phyloP scores from a whole-genome alignment of 2,888 invertebrate species.

The Leucozona laternaria region DNA sequence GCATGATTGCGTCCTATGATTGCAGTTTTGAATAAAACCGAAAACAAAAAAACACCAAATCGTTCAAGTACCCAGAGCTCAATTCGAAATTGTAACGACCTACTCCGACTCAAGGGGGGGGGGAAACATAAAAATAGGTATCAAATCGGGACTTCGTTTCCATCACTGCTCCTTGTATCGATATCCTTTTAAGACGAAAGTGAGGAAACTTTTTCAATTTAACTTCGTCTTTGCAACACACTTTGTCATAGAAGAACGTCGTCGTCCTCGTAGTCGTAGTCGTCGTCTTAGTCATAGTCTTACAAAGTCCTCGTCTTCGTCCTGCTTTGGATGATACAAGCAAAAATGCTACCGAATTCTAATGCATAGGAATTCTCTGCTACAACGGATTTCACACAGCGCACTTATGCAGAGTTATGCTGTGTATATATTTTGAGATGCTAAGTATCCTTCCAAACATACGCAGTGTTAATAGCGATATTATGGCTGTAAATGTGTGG shows the following conservation, averaged over 20 bases:
- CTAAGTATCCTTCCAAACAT: constrained; percentile 19
- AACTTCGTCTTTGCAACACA: constrained; percentile 58
- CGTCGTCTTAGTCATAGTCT: not conserved
- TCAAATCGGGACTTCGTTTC: constrained; percentile 35
- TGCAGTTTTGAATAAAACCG: constrained; percentile 70
- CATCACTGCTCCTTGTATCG: constrained; percentile 48
- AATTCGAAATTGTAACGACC: constrained; percentile 44
- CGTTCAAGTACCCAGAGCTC: constrained; percentile 44
- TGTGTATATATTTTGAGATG: constrained; percentile 10
- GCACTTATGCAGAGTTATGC: constrained; percentile 28
- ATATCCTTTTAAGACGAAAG: constrained; percentile 63
- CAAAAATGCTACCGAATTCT: constrained; percentile 37
- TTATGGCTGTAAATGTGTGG: constrained; percentile 17
- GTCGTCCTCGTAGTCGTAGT: not conserved
- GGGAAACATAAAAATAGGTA: constrained; percentile 10
- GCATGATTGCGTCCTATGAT: constrained; percentile 73
- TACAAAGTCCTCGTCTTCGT: not conserved
- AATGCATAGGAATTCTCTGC: constrained; percentile 49
- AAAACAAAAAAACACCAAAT: constrained; percentile 20
- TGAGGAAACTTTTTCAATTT: constrained; percentile 72
- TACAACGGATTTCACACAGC: constrained; percentile 27
- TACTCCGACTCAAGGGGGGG: not conserved
- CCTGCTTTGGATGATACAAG: not conserved
- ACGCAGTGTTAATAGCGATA: constrained; percentile 31
- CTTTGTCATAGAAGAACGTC: constrained; percentile 58